Evolutionary conservation across 2,113 vertebrate species (phyloP).

Genomic region (Alethe diademata): DNA sequence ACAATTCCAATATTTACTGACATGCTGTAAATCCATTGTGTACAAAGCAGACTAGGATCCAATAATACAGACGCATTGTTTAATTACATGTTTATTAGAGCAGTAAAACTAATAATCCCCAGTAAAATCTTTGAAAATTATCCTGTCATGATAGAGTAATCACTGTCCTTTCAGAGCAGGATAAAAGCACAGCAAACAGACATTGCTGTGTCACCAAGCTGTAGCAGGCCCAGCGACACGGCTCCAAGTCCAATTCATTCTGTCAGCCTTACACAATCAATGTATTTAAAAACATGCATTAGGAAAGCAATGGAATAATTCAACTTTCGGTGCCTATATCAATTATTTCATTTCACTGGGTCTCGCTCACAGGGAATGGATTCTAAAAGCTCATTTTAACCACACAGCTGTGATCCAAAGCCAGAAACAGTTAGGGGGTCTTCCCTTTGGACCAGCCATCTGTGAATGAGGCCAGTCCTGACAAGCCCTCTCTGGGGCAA

Average conservation of each 20-base stretch:
- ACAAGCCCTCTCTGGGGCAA: not conserved
- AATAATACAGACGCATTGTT: conserved; percentile 44
- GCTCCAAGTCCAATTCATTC: not conserved
- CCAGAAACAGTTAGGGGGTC: not conserved
- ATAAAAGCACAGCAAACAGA: conserved; percentile 13
- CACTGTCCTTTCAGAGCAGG: not conserved
- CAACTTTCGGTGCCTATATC: not conserved
- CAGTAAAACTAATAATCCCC: conserved; percentile 66
- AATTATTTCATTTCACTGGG: not conserved
- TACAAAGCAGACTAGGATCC: conserved; percentile 39
- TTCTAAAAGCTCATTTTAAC: not conserved
- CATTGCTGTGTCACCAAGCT: not conserved
- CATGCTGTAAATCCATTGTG: conserved; percentile 42
- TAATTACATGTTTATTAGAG: conserved; percentile 65
- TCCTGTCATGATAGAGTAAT: conserved; percentile 25
- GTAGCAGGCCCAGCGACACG: not conserved
- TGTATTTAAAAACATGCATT: not conserved
- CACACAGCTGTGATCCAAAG: not conserved
- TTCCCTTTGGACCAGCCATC: not conserved
- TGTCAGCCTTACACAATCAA: not conserved
- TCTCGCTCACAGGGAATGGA: not conserved
- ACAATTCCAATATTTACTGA: conserved; percentile 54
- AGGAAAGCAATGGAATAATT: not conserved
- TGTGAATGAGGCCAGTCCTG: not conserved
- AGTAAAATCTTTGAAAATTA: conserved; percentile 60